Percentiles rank a stretch among this genome's conserved stretches.
phyloP scores from a whole-genome alignment of 2,797 vertebrate genomes.

The Gobionotothen gibberifrons region DNA sequence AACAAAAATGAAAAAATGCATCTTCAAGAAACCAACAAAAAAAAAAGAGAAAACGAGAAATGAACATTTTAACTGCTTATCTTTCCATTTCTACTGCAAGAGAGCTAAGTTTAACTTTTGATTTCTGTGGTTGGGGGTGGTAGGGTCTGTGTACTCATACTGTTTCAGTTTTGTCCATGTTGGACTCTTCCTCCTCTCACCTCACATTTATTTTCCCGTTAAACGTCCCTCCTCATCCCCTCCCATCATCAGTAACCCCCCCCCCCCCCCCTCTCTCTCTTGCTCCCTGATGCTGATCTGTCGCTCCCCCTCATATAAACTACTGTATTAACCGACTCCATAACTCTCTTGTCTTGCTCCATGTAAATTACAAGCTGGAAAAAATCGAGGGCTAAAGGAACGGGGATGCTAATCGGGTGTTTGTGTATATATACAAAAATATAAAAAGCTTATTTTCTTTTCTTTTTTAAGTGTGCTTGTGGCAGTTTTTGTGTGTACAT shows the following conservation, averaged over 20 bases:
- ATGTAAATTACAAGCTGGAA: conserved; percentile 59
- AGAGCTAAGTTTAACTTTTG: conserved; percentile 72
- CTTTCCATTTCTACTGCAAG: conserved; percentile 80
- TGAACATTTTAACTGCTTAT: conserved; percentile 80
- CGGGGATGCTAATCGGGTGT: conserved; percentile 58
- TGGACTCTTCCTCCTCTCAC: conserved; percentile 48
- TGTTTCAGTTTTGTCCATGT: conserved; percentile 50
- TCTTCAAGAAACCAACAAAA: conserved; percentile 73
- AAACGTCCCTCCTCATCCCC: conserved; percentile 5
- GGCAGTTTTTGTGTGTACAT: conserved; percentile 71
- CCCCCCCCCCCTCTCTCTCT: background rate
- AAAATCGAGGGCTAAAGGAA: conserved; percentile 61
- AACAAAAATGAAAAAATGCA: conserved; percentile 72
- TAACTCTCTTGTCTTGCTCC: conserved; percentile 69
- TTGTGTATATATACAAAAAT: conserved; percentile 70
- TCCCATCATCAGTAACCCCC: conserved; percentile 24
- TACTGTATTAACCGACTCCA: conserved; percentile 77
- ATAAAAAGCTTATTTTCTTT: conserved; percentile 51
- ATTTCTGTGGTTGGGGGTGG: conserved; percentile 62
- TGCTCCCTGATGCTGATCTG: conserved; percentile 37
- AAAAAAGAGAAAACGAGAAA: conserved; percentile 68
- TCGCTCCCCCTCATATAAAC: conserved; percentile 65
- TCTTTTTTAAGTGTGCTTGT: conserved; percentile 58
- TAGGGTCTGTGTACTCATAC: conserved; percentile 55
- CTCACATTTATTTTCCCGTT: conserved; percentile 12